phyloP scores from a whole-genome alignment of 2,113 vertebrate genomes.

The Penelope pileata region DNA sequence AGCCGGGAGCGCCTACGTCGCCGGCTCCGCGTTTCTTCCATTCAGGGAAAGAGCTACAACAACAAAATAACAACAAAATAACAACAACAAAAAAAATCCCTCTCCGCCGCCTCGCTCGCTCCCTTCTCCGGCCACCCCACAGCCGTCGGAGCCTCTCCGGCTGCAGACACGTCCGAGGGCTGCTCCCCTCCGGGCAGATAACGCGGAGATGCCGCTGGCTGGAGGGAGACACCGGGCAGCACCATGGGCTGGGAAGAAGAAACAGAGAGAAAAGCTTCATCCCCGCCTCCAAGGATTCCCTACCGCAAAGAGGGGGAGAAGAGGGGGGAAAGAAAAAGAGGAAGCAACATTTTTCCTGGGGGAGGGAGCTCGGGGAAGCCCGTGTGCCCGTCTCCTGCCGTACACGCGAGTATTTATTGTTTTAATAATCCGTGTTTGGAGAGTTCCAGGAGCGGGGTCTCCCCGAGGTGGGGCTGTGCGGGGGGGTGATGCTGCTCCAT shows the following conservation, averaged over 20 bases:
- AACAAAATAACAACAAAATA: background rate
- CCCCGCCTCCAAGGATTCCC: conserved; percentile 4
- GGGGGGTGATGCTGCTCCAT: background rate
- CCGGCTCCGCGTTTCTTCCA: background rate
- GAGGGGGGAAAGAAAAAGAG: background rate
- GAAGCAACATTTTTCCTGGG: background rate
- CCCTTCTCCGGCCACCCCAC: background rate
- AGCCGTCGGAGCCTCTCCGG: background rate
- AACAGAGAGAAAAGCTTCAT: conserved; percentile 8
- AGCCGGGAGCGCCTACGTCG: background rate
- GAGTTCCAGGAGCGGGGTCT: background rate
- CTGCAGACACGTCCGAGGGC: background rate
- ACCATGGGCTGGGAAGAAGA: background rate
- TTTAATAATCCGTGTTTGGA: background rate
- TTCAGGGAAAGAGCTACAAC: background rate
- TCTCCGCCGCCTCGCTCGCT: background rate
- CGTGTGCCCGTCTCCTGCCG: background rate
- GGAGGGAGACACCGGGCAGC: background rate
- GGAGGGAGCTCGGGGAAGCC: conserved; percentile 19
- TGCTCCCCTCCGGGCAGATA: background rate
- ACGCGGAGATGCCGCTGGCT: background rate
- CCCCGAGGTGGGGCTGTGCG: background rate
- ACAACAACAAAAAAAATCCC: background rate
- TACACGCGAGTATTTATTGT: conserved; percentile 37
- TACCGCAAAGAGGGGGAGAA: background rate